Base-by-base conservation (phyloP, 2,113 vertebrate genomes). In the Bubo bubo region DNA sequence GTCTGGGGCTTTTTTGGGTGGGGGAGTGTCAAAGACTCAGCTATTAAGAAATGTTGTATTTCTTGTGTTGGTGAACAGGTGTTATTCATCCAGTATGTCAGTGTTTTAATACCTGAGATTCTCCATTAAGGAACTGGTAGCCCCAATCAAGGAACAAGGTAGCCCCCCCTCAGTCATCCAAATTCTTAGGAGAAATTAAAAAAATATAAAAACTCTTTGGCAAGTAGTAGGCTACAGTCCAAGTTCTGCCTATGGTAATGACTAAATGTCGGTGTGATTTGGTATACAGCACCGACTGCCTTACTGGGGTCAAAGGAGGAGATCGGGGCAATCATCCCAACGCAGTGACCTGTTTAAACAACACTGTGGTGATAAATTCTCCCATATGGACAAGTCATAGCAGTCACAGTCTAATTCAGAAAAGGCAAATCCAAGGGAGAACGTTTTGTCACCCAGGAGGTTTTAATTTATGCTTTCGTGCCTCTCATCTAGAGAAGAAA, bases 381-480 rank as follows among this genome's bases (percentile, higher is more conserved):
- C 70, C 49, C n/a, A 1, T 3, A 28, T 0, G 13, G 75, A 50
- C 72, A 49, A 63, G 7, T 39, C 6, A 1, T n/a, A 50, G 84
- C 87, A 28, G 28, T 83, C 8, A 0, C 71, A 56, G 68, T 71
- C 43, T 20, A 67, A 56, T 82, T 87, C 58, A 82, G 95, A 62
- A 79, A 72, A 87, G 80, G 80, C 73, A 66, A 60, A 91, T 91
- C 76, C 1, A 3, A 76, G 79, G 80, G 77, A 91, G 80, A 81
- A 49, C 13, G 1, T 72, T 91, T 79, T 85, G 79, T 79, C 80
- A 82, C 66, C 32, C 0, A 1, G 23, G 64, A 82, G 83, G 55
- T 84, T 95, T 96, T 94, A 94, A 95, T 95, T 92, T 91, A 84
- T 85, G 76, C 82, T 94, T 83, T 75, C 2, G 1, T 89, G 79